A percentile compares a stretch with the other conserved stretches of the same genome.
These are phyloP conservation scores for Chascanopsetta lugubris DNA, from an alignment of 2,113 vertebrate species.

Conservation along the genomic window DNA sequence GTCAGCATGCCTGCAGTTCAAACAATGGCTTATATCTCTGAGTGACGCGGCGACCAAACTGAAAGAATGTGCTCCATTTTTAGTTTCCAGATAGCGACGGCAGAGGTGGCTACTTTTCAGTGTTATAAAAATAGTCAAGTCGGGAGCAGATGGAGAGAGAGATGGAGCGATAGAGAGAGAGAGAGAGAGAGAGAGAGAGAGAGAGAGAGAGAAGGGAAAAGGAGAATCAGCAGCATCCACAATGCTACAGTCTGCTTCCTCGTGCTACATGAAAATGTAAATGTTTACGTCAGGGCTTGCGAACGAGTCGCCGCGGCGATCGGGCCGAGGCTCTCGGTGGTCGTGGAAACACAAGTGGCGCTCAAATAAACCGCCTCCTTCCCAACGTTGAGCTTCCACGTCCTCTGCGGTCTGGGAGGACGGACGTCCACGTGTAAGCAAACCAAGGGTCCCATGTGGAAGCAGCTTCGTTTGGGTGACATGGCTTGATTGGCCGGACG, in stretches of 20 bases:
- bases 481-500: constrained; percentile 21
- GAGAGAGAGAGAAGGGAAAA: constrained; percentile 25
- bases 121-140: constrained; percentile 61
- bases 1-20: constrained; percentile 54
- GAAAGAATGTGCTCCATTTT: constrained; percentile 52
- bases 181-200: constrained; percentile 12
- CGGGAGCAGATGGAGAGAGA: constrained; percentile 36
- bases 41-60: constrained; percentile 12
- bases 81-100: constrained; percentile 46
- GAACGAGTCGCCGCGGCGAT: constrained; percentile 23
- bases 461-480: constrained; percentile 10
- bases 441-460: constrained; percentile 21
- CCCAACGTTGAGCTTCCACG: constrained; percentile 21
- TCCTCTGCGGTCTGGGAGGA: constrained; percentile 17
- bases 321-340: constrained; percentile 34
- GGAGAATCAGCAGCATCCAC: constrained; percentile 35
- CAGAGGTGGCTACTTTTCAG: constrained; percentile 43
- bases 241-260: constrained; percentile 26
- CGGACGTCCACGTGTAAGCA: constrained; percentile 46
- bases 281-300: constrained; percentile 37
- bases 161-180: constrained; percentile 17
- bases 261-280: constrained; percentile 51
- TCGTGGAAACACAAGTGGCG: constrained; percentile 32
- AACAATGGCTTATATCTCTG: constrained; percentile 45
- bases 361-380: constrained; percentile 37